Conservation (phyloP, 1,140 invertebrate genomes). For the Chelonus insularis region DNA sequence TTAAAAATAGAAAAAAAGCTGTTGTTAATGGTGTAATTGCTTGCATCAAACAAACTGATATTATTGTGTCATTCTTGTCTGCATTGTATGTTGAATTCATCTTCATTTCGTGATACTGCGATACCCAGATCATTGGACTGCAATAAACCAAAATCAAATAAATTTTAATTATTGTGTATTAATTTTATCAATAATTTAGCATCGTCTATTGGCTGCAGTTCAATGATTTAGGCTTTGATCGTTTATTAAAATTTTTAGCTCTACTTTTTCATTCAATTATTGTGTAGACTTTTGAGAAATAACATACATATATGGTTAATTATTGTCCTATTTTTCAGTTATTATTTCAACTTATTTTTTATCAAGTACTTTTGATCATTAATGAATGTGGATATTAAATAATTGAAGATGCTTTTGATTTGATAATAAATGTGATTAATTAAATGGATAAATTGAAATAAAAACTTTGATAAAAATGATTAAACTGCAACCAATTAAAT, state of each 20-base stretch:
- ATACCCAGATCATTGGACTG: constrained; percentile 55
- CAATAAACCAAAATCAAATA: constrained; percentile 42
- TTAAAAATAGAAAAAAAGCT: constrained; percentile 73
- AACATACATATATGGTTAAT: no score
- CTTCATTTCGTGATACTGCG: constrained; percentile 47
- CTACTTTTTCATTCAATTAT: no score
- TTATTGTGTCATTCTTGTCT: constrained; percentile 46
- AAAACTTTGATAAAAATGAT: background rate
- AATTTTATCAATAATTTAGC: constrained; percentile 1
- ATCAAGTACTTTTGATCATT: no score
- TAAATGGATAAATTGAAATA: no score
- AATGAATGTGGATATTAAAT: no score
- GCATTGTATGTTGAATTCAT: constrained; percentile 29
- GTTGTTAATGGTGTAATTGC: constrained; percentile 69
- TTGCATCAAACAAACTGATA: constrained; percentile 69
- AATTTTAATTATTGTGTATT: constrained; percentile 15
- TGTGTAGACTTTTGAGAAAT: no score
- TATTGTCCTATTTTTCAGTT: no score
- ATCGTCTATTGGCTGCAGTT: constrained; percentile 31
- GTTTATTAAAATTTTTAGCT: background rate
- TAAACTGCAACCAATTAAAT: constrained; percentile 32
- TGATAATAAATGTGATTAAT: no score
- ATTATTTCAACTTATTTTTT: no score
- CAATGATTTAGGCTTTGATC: constrained; percentile 28
- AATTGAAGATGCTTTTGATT: no score